phyloP scores from a whole-genome alignment of 2,888 invertebrate species.

The Acholoe squamosa region DNA sequence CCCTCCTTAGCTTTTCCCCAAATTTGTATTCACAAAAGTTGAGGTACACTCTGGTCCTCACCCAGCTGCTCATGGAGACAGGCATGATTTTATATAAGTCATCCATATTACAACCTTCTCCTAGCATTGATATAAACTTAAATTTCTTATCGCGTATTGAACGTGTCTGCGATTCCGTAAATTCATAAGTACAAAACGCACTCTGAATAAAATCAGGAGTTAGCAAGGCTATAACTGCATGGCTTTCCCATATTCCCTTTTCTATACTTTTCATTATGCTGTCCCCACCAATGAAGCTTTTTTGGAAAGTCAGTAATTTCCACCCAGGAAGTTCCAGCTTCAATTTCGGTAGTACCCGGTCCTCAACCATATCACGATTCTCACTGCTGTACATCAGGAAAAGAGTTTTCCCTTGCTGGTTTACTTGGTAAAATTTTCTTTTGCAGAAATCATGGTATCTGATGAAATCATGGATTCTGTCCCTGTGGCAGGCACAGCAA shows the following conservation, averaged over 20 bases:
- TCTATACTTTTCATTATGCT: background rate
- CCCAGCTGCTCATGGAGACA: background rate
- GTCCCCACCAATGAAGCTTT: background rate
- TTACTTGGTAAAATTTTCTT: background rate
- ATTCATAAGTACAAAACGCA: background rate
- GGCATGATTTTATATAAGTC: background rate
- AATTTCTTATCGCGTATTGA: background rate
- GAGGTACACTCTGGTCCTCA: background rate
- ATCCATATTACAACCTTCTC: background rate
- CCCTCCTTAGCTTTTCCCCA: background rate
- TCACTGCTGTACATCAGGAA: background rate
- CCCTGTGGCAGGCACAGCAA: background rate
- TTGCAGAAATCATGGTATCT: background rate
- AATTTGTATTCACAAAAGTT: background rate
- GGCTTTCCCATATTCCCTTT: background rate
- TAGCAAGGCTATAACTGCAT: background rate
- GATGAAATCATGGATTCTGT: background rate
- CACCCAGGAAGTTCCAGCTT: background rate
- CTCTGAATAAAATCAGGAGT: background rate
- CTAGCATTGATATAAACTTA: background rate
- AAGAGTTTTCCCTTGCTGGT: background rate
- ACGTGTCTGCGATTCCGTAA: background rate
- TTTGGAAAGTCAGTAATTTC: background rate
- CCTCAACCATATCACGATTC: background rate
- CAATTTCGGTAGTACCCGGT: background rate